Conservation (phyloP, 2,113 vertebrate genomes). For the Gobius niger region DNA sequence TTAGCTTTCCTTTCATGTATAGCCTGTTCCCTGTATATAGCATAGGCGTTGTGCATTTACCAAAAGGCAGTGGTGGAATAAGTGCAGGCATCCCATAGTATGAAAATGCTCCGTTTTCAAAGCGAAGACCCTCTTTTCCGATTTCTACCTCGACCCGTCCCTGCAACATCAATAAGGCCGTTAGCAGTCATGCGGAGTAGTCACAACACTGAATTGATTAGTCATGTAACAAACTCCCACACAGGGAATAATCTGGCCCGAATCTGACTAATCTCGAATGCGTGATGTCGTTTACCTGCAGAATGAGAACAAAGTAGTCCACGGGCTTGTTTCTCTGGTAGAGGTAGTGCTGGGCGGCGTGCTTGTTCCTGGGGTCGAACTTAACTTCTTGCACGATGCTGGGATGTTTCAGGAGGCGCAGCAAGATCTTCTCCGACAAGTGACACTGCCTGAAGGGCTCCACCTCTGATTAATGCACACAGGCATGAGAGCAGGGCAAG, state of each 20-base stretch:
- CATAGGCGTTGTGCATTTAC: slow-evolving; percentile 65
- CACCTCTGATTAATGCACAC: slow-evolving; percentile 78
- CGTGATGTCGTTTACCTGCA: slow-evolving; percentile 82
- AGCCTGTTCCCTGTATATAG: not conserved
- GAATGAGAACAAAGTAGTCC: slow-evolving; percentile 91
- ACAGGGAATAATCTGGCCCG: slow-evolving; percentile 3
- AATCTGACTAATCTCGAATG: not conserved
- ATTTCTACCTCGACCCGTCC: slow-evolving; percentile 96
- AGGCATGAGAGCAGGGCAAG: not conserved
- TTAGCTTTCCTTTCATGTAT: not conserved
- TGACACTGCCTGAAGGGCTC: slow-evolving; percentile 90
- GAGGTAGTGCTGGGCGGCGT: slow-evolving; percentile 87
- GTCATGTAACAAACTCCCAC: slow-evolving; percentile 13
- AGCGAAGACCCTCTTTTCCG: slow-evolving; percentile 91
- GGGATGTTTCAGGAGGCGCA: slow-evolving; percentile 92
- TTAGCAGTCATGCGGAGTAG: slow-evolving; percentile 24
- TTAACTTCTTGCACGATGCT: slow-evolving; percentile 92
- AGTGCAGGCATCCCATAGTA: slow-evolving; percentile 94
- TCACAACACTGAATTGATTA: slow-evolving; percentile 21
- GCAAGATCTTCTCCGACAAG: slow-evolving; percentile 94
- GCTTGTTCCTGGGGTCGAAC: slow-evolving; percentile 89
- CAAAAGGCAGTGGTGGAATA: slow-evolving; percentile 78
- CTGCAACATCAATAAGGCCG: slow-evolving; percentile 67
- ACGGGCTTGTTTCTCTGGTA: slow-evolving; percentile 91
- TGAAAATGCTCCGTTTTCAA: slow-evolving; percentile 96